Evolutionary conservation across 2,888 invertebrate genomes (phyloP), one percentile per base, ranked within the genome.

Genomic region (Himalopsyche japonica): DNA sequence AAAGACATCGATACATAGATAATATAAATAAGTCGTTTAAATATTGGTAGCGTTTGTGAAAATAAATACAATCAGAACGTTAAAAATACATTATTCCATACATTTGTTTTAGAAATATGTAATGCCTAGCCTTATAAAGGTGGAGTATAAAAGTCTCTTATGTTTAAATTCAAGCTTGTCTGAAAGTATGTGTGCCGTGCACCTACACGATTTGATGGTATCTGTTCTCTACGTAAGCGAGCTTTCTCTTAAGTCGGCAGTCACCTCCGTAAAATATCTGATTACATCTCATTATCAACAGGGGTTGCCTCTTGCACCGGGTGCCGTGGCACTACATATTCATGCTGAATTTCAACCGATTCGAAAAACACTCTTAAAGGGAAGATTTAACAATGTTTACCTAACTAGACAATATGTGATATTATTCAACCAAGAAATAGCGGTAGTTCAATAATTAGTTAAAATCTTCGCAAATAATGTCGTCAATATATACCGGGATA

Each of bases 231-330:
- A 43, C 81, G 70, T 24, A 24, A 57, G 57, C 57, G 57, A 57
- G 57, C 57, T 57, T 57, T 57, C 57, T 57, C 57, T 57, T 57
- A 57, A 57, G 57, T 57, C 57, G 57, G 57, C 30, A 79, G 79
- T 79, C 82, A 79, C 79, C 32, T 82, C 34, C 48, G 79, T 79
- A 91, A 92, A 92, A 92, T 92, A 92, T 92, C 92, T 91, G 92
- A 92, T 92, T 92, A 92, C 91, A 91, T 91, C 91, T 92, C 91
- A 92, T 92, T 92, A 92, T 91, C 89, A 90, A 90, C 89, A 89
- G 89, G 57, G 57, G 57, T 57, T 57, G 24, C 57, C 57, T 57
- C 57, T n/a, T 57, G 57, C 57, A 57, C 57, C 57, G 57, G 57
- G 57, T 57, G 57, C 57, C 57, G 57, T 57, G 57, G 57, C 57